Evolutionary conservation across 2,113 vertebrate species (phyloP), one percentile per base, ranked within the genome.

Genomic region (Xiphorhynchus elegans): DNA sequence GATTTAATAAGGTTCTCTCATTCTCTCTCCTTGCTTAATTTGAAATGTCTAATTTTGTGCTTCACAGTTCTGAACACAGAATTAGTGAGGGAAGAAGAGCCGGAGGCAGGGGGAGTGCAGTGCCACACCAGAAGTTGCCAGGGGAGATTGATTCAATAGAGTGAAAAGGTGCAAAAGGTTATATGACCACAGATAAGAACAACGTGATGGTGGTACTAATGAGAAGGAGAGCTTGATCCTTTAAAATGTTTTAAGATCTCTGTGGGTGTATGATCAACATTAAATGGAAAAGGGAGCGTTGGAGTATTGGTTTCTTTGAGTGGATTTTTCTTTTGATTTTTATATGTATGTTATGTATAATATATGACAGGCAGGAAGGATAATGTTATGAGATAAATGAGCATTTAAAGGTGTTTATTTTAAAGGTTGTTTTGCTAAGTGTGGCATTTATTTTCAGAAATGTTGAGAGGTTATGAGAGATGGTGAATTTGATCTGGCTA

Each of bases 11-110:
- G 94, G 87, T 96, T 97, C 90, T 95, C 90, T 97, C 69, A 56
- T 93, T 96, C 88, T 90, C 84, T 97, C 89, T 95, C 70, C 78
- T 93, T 91, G 95, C 95, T 96, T 98, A 97, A 97, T 98, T 97
- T 97, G 95, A 98, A 96, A 97, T 49, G 93, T 96, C 96, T 96
- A 96, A 97, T 98, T 98, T 98, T 98, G 96, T 97, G 97, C 97
- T 98, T 98, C 96, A 96, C 96, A 95, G 97, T 96, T 97, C 95
- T 97, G 96, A 96, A 86, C 96, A 86, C 83, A 96, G 97, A 97
- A 97, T 98, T 97, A 95, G 96, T 82, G 93, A 95, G 89, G 92
- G 92, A 94, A 95, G 90, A 95, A 86, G 93, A 95, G 87, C 96
- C 18, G 7, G 89, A 74, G 96, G 76, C 89, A 94, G 95, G 73